Conservation (phyloP, 2,797 vertebrate species). For the Leucoraja ocellata region DNA sequence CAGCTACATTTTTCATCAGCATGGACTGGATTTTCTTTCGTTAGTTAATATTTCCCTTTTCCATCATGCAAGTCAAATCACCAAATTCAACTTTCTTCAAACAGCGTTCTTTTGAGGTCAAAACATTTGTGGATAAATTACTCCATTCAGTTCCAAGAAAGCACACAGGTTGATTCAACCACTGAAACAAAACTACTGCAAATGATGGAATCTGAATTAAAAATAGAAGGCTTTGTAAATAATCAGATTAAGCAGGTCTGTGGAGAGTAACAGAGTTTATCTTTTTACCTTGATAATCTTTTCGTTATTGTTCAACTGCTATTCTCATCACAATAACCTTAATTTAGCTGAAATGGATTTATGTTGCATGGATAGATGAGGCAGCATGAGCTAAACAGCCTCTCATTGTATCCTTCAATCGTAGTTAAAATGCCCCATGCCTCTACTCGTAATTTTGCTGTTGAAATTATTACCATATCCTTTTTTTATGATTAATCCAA, state of each 20-base stretch:
- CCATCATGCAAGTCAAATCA: neutral
- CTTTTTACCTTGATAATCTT: too few relatives aligned
- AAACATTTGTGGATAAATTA: too few relatives aligned
- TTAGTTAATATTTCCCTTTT: neutral
- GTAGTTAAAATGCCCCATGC: neutral
- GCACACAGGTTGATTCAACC: neutral
- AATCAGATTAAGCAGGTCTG: too few relatives aligned
- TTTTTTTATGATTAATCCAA: neutral
- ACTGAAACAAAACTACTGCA: too few relatives aligned
- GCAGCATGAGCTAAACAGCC: neutral
- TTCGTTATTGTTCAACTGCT: too few relatives aligned
- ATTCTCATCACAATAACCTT: neutral
- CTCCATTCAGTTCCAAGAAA: neutral
- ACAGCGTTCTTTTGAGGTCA: too few relatives aligned
- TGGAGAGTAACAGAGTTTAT: too few relatives aligned
- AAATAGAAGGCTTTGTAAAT: too few relatives aligned
- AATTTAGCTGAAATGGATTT: neutral
- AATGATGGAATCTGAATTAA: too few relatives aligned
- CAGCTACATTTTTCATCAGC: neutral
- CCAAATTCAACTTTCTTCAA: neutral
- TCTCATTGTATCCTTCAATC: neutral
- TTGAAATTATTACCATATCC: neutral
- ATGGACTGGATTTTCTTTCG: neutral
- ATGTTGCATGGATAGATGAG: neutral
- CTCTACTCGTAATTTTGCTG: neutral